Conservation (phyloP, 2,797 vertebrate genomes). For the Sarcoramphus papa region DNA sequence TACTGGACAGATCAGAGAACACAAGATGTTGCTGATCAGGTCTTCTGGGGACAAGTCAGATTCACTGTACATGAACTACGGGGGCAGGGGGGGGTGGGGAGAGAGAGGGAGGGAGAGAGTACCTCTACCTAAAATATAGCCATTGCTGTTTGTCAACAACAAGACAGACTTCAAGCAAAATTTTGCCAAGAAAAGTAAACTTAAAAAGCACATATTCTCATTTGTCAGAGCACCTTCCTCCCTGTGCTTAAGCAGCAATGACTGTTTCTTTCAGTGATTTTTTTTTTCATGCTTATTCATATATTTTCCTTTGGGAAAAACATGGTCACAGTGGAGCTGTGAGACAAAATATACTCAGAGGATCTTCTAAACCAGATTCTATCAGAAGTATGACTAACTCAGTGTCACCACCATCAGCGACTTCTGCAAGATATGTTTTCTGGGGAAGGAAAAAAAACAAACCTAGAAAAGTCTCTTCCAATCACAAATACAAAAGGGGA, state of each 20-base stretch:
- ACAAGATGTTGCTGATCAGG: not conserved
- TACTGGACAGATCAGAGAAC: not conserved
- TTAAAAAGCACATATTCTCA: not conserved
- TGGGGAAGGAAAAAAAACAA: not conserved
- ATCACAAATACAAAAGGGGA: not conserved
- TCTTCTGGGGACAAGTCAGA: not conserved
- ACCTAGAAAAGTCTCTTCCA: not conserved
- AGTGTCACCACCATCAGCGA: not conserved
- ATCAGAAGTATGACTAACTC: not conserved
- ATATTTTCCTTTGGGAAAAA: not conserved
- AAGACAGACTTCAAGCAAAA: not conserved
- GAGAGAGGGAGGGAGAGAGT: no score
- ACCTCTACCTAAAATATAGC: not conserved
- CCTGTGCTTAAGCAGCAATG: not conserved
- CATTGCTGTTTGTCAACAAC: not conserved
- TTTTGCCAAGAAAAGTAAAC: not conserved
- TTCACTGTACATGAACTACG: not conserved
- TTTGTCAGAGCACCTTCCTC: not conserved
- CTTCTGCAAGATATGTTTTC: not conserved
- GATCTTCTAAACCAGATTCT: not conserved
- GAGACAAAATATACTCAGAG: not conserved
- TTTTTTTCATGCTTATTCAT: not conserved
- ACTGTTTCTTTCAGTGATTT: not conserved
- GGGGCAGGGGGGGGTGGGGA: no score
- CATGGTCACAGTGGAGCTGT: not conserved